These are phyloP conservation scores for Porites australiensis DNA, from an alignment of 64 coral and sea anemone genomes.

Conservation along the genomic window DNA sequence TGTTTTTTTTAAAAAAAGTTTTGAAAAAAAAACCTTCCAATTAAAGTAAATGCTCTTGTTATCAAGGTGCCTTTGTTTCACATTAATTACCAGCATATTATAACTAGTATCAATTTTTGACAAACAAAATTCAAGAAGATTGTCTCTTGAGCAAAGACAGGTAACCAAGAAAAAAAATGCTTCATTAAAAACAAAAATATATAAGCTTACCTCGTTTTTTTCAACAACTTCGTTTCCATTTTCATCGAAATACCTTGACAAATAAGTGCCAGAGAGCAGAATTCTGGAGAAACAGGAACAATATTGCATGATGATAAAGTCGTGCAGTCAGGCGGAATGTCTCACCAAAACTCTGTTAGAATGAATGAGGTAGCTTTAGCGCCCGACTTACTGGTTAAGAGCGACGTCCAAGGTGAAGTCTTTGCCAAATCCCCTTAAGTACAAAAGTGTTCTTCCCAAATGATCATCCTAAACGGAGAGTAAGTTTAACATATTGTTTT, in stretches of 20 bases:
- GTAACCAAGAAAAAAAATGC: background rate
- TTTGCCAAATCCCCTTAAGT: slow-evolving; percentile 40
- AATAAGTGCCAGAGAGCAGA: slow-evolving; percentile 21
- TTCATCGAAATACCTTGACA: slow-evolving; percentile 17
- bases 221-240: slow-evolving; percentile 2
- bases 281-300: background rate
- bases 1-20: no score
- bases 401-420: slow-evolving; percentile 19
- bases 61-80: no score
- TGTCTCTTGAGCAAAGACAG: background rate
- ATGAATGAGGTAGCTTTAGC: no score
- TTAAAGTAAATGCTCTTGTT: no score
- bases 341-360: background rate
- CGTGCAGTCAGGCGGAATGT: background rate
- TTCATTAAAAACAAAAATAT: background rate
- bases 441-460: slow-evolving; percentile 3
- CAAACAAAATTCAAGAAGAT: background rate
- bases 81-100: no score
- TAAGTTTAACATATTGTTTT: no score
- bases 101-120: background rate
- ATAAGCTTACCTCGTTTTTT: slow-evolving; percentile 6
- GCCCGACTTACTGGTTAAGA: slow-evolving; percentile 13
- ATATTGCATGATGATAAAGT: background rate
- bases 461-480: slow-evolving; percentile 11
- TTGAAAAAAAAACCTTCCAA: no score